These are phyloP conservation scores for Toxostoma redivivum DNA, from an alignment of 2,113 vertebrate species.

Conservation along the genomic window DNA sequence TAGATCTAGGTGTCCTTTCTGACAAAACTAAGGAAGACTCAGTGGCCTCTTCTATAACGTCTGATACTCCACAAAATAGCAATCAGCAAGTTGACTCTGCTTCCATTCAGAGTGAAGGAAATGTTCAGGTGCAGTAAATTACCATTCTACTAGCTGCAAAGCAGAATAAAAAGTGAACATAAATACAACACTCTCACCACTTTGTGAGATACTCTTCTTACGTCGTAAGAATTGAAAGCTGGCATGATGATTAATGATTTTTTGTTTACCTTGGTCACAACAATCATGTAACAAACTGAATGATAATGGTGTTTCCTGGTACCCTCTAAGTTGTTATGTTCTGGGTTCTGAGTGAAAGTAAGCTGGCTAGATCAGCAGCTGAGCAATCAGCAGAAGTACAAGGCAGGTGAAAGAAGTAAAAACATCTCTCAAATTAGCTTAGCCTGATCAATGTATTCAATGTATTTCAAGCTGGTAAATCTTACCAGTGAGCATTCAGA, in stretches of 20 bases:
- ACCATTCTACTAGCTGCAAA: not conserved
- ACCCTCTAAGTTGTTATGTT: fast-evolving
- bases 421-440: not conserved
- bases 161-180: not conserved
- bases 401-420: not conserved
- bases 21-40: not conserved
- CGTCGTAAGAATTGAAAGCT: not conserved
- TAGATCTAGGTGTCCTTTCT: not conserved
- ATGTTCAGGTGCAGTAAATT: not conserved
- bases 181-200: fast-evolving
- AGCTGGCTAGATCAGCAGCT: not conserved
- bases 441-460: not conserved
- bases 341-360: not conserved
- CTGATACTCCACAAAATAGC: not conserved
- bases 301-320: not conserved
- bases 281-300: not conserved
- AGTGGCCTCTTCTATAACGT: not conserved
- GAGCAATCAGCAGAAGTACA: not conserved
- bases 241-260: not conserved
- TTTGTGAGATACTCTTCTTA: not conserved
- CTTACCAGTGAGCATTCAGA: not conserved
- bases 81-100: not conserved
- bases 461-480: not conserved
- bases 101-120: not conserved
- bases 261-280: not conserved